Percentiles rank a stretch among this genome's conserved stretches.
These are phyloP conservation scores for Mythimna lalbum DNA, from an alignment of 2,888 invertebrate genomes.

Conservation along the genomic window DNA sequence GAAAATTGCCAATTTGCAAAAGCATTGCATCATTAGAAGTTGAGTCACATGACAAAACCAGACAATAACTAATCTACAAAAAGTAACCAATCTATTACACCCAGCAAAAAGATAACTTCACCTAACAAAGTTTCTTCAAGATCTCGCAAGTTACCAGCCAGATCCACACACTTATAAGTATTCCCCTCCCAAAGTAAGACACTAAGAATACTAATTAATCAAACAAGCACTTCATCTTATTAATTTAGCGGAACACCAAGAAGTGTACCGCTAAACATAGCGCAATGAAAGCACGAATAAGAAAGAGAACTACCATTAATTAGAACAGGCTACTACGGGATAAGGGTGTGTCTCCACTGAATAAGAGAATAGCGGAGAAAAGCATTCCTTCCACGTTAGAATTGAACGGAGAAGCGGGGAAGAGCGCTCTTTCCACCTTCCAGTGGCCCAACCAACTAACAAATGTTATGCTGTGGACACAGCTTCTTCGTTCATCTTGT, in stretches of 20 bases:
- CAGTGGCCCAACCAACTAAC: too few relatives aligned
- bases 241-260: slow-evolving; percentile 32
- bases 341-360: background rate
- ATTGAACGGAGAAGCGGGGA: too few relatives aligned
- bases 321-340: slow-evolving; percentile 32
- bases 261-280: slow-evolving; percentile 26
- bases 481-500: too few relatives aligned
- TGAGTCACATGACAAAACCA: too few relatives aligned
- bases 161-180: background rate
- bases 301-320: slow-evolving; percentile 54
- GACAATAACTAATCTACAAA: too few relatives aligned
- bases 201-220: slow-evolving; percentile 24
- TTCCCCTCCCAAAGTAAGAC: background rate
- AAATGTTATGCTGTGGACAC: too few relatives aligned
- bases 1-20: too few relatives aligned
- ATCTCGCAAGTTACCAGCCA: background rate
- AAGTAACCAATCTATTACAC: background rate
- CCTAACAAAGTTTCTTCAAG: background rate
- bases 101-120: background rate
- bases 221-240: slow-evolving; percentile 29
- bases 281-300: slow-evolving; percentile 39
- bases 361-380: too few relatives aligned
- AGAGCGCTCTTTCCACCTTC: too few relatives aligned
- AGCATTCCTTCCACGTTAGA: too few relatives aligned
- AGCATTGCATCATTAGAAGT: too few relatives aligned